Evolutionary conservation across 1,140 invertebrate species (phyloP), one percentile per base, ranked within the genome.

Genomic region (Trypoxylus dichotomus): DNA sequence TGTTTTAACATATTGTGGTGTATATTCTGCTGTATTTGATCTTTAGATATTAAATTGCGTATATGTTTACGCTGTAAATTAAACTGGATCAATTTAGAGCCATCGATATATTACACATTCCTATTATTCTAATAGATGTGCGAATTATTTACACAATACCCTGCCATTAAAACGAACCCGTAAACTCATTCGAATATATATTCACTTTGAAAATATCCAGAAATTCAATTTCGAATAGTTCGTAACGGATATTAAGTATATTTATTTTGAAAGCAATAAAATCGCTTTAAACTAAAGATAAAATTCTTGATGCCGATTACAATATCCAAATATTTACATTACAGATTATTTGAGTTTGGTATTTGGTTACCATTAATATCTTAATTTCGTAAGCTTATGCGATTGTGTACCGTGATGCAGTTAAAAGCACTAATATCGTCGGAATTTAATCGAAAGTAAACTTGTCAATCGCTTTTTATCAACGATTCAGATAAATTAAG

Each of bases 251-350:
- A 54, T 54, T 54, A 19, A 54, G 47, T n/a, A 54, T 54, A 54
- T 54, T 54, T 54, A 54, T 54, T 54, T n/a, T 54, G 47, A 54
- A n/a, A 19, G 47, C 47, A 54, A 54, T 54, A 54, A 54, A 54
- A 19, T 19, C 47, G 10, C 6, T 54, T 54, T 54, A 54, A 54
- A 54, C 19, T 54, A 19, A 19, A 54, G 47, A 54, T 54, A 54
- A 54, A 54, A 54, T 54, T 54, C 47, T 19, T n/a, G 47, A 19
- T 54, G 19, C 13, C 47, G 47, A 19, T 19, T 54, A 54, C 47
- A 6, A 19, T 54, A 54, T 54, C 47, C 19, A 54, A 54, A 54
- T 54, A 54, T 54, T 54, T 54, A 54, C 19, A 15, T 19, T 54
- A 7, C 13, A 54, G 47, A 54, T 54, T 54, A 54, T 54, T 54